A percentile compares a stretch with the other conserved stretches of the same genome.
Evolutionary conservation across 2,113 vertebrate genomes (phyloP).

Genomic region (Pterophyllum scalare): DNA sequence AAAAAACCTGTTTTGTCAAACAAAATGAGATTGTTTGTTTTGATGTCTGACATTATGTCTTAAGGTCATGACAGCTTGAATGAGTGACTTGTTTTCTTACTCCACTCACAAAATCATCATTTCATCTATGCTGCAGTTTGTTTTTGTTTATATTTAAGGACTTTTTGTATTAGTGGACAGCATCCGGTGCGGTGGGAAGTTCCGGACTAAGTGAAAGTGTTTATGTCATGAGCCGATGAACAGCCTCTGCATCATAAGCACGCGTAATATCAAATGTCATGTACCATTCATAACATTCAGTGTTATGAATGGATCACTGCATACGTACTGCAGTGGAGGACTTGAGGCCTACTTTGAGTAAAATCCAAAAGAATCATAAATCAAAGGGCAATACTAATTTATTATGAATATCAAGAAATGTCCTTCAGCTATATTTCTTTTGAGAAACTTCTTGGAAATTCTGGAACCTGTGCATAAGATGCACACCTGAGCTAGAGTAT

Average conservation of each 20-base stretch:
- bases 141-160: conserved; percentile 51
- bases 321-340: neutral
- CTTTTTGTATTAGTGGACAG: conserved; percentile 42
- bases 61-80: conserved; percentile 39
- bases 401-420: neutral
- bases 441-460: neutral
- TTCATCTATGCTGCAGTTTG: conserved; percentile 41
- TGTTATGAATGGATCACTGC: neutral
- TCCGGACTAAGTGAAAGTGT: conserved; percentile 37
- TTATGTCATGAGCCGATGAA: conserved; percentile 29
- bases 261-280: no score
- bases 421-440: neutral
- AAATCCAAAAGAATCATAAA: conserved; percentile 1
- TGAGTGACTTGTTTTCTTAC: conserved; percentile 46
- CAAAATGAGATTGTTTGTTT: conserved; percentile 8
- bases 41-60: conserved; percentile 6
- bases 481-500: neutral
- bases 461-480: neutral
- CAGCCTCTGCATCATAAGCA: conserved; percentile 31
- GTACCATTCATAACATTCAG: no score
- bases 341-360: neutral
- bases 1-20: neutral
- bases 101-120: conserved; percentile 27
- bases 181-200: conserved; percentile 32
- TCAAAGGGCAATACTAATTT: neutral